Conservation (phyloP, 2,888 invertebrate species). For the Plusia festucae region DNA sequence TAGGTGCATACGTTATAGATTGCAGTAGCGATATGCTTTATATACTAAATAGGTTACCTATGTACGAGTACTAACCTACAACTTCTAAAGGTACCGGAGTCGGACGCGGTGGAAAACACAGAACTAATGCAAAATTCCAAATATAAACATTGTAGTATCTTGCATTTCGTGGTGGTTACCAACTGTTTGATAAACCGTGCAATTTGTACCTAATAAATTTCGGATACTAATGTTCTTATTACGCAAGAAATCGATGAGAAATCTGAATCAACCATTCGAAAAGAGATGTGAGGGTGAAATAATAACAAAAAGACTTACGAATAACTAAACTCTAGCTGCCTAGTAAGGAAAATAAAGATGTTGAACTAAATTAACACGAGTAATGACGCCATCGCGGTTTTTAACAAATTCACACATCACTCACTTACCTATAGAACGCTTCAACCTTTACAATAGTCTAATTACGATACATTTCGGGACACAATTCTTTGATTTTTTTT, state of each 20-base stretch:
- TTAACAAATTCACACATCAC: conserved; percentile 41
- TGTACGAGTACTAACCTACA: no score
- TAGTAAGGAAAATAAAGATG: background rate
- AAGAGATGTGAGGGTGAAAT: background rate
- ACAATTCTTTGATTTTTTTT: conserved; percentile 62
- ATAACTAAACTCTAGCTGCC: background rate
- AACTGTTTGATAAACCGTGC: no score
- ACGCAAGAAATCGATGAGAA: background rate
- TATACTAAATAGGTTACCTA: no score
- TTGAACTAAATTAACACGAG: conserved; percentile 5
- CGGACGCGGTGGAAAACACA: no score
- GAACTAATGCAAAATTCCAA: no score
- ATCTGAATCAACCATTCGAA: background rate
- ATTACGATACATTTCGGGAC: conserved; percentile 60
- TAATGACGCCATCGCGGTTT: conserved; percentile 40
- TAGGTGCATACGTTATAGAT: background rate
- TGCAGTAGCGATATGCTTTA: no score
- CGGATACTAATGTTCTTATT: background rate
- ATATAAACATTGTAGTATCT: no score
- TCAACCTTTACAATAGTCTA: conserved; percentile 61
- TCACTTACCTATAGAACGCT: conserved; percentile 70
- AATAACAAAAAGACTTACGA: background rate
- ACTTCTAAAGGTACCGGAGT: no score
- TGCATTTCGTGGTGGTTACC: no score
- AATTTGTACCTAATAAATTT: no score